phyloP scores from a whole-genome alignment of 2,113 vertebrate genomes.

The Ramphastos sulfuratus region DNA sequence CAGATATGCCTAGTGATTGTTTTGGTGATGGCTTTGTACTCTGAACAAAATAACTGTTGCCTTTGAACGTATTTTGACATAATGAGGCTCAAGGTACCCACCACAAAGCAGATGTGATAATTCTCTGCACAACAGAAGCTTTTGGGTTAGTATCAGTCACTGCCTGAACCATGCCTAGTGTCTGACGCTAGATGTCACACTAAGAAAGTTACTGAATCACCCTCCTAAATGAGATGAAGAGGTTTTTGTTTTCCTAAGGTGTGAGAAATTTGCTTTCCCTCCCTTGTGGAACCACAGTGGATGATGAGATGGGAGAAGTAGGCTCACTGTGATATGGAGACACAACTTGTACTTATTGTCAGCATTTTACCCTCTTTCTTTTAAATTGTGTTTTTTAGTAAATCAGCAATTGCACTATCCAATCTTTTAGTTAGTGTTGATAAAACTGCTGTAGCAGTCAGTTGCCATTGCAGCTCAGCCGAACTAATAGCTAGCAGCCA shows the following conservation, averaged over 20 bases:
- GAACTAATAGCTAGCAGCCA: neutral
- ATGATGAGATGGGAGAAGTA: neutral
- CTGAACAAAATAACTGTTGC: neutral
- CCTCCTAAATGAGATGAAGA: neutral
- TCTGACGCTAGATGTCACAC: constrained; percentile 75
- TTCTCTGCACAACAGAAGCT: neutral
- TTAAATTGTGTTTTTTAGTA: neutral
- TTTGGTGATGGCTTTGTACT: neutral
- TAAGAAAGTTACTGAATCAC: constrained; percentile 56
- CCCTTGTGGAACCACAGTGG: neutral
- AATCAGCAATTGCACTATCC: neutral
- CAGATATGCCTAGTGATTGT: neutral
- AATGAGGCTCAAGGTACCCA: neutral
- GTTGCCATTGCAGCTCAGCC: neutral
- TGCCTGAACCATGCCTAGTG: neutral
- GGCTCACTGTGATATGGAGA: neutral
- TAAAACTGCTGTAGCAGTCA: neutral
- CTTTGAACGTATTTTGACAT: neutral
- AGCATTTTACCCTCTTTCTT: neutral
- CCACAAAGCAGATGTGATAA: neutral
- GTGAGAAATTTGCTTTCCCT: neutral
- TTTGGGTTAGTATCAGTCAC: neutral
- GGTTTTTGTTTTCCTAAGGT: neutral
- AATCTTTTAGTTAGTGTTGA: neutral
- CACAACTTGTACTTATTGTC: neutral